phyloP scores from a whole-genome alignment of 2,113 vertebrate species.

The Cyprinodon brontotheroides region DNA sequence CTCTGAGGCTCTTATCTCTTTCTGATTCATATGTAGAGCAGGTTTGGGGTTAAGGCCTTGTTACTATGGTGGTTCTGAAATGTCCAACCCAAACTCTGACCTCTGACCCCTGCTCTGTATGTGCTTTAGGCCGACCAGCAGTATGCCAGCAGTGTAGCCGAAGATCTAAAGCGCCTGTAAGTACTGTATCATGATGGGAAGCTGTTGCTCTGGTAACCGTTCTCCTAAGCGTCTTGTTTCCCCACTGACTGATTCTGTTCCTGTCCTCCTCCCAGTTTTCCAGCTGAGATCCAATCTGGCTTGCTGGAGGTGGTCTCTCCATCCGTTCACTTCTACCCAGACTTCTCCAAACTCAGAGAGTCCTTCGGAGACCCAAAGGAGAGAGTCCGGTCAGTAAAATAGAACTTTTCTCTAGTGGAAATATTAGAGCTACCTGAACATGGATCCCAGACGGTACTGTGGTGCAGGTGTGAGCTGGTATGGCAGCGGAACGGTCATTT shows the following conservation, averaged over 20 bases:
- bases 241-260: not conserved
- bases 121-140: conserved; percentile 77
- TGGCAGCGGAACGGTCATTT: too few species aligned
- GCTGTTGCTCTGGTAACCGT: conserved; percentile 36
- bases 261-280: conserved; percentile 79
- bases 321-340: conserved; percentile 92
- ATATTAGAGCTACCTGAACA: not conserved
- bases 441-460: not conserved
- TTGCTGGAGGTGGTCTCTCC: conserved; percentile 94
- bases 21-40: too few species aligned
- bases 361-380: conserved; percentile 95
- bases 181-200: conserved; percentile 49
- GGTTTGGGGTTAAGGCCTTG: too few species aligned
- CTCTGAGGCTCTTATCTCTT: not conserved
- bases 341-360: conserved; percentile 90
- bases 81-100: not conserved
- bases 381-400: conserved; percentile 85
- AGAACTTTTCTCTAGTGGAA: not conserved
- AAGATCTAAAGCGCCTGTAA: conserved; percentile 81
- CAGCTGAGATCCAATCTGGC: conserved; percentile 90
- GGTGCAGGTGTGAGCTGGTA: too few species aligned
- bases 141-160: conserved; percentile 78
- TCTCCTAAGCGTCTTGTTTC: not conserved
- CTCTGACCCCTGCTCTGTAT: conserved; percentile 5
- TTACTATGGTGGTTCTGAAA: not conserved